Evolutionary conservation across 2,797 vertebrate genomes (phyloP), one percentile per base, ranked within the genome.

Genomic region (Urosaurus nigricauda): DNA sequence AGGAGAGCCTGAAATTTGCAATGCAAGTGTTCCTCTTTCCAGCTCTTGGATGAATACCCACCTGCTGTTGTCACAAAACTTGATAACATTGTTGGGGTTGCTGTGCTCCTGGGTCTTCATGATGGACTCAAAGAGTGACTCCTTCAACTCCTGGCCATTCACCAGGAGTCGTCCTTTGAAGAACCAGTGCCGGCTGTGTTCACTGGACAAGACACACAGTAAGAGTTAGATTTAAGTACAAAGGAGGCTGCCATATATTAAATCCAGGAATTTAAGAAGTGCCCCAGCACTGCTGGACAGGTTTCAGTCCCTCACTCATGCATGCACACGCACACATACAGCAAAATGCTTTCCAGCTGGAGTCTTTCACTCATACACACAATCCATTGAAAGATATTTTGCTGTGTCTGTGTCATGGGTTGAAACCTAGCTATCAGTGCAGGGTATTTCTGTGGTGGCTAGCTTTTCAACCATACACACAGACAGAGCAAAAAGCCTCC

Each of bases 1-100:
- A 8, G 1, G 3, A 9, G 73, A 26, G 19, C 8, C 14, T 2
- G 13, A 32, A 19, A 17, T 37, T 56, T 16, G 53, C 26, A 60
- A 47, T 11, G 24, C 9, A 29, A 26, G 26, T 32, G 13, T 4
- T 81, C 35, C n/a, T 11, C 29, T 51, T 35, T 8, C 14, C 40
- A 16, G 11, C 2, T 3, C 14, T 0, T 32, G 51, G 63, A 0
- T 0, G 12, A 21, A 11, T 35, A 58, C 92, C 87, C 13, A 99
- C 98, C 98, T 99, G 98, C 98, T 99, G 96, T 99, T 99, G 96
- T 99, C 98, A 11, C 97, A 98, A 97, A 99, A 99, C 95, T 98
- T 98, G 96, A 99, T 98, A 94, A 99, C 91, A 5, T 98, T 99
- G 96, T 99, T 99, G 84, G 96, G 97, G 94, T 98, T 98, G 90